A percentile compares a stretch with the other conserved stretches of the same genome.
Evolutionary conservation across 2,888 invertebrate genomes (phyloP).

Genomic region (Campoletis raptor): DNA sequence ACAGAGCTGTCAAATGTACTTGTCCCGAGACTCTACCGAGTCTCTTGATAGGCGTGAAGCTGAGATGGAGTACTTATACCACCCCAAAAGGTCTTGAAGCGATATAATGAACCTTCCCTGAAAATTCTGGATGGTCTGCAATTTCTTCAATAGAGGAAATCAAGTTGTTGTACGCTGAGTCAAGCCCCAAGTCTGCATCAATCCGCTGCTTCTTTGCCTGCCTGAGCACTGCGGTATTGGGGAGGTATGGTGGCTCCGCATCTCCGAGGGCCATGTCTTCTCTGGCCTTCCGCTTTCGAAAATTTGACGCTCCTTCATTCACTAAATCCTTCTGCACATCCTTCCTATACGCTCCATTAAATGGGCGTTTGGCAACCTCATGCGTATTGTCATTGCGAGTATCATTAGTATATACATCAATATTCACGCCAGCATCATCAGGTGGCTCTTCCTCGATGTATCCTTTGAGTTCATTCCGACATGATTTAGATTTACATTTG

Average conservation of each 20-base stretch:
- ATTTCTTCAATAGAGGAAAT: no score
- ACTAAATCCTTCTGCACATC: not conserved
- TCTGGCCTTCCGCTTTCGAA: not conserved
- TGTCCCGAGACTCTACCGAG: no score
- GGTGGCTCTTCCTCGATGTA: not conserved
- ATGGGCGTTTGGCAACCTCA: not conserved
- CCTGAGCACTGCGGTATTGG: not conserved
- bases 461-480: not conserved
- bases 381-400: not conserved
- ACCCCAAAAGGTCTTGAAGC: no score
- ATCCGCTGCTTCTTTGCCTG: not conserved
- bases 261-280: not conserved
- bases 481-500: not conserved
- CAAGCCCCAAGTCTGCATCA: no score
- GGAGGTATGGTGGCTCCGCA: not conserved
- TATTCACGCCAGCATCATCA: not conserved
- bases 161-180: no score
- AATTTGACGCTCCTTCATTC: not conserved
- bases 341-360: not conserved
- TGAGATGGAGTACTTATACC: no score
- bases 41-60: no score
- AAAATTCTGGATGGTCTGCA: no score
- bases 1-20: no score
- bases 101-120: no score
- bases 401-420: not conserved